phyloP scores from a whole-genome alignment of 2,797 vertebrate genomes.

The Echiichthys vipera region DNA sequence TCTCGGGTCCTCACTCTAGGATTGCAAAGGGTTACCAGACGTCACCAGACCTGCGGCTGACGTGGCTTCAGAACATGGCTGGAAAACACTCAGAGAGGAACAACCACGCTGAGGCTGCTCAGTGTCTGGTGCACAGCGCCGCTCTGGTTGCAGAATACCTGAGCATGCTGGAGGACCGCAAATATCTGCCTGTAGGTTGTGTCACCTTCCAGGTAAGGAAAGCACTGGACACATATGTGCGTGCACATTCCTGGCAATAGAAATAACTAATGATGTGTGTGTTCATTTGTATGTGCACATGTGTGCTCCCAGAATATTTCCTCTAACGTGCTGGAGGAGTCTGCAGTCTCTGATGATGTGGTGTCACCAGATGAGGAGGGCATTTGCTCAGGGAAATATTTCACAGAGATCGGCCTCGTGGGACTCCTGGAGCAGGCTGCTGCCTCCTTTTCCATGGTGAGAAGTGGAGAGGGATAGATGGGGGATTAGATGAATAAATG shows the following conservation, averaged over 20 bases:
- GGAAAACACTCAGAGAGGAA: conserved; percentile 97
- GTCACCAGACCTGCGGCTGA: conserved; percentile 95
- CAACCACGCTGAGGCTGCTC: conserved; percentile 97
- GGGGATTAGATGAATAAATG: not conserved
- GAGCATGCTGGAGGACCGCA: conserved; percentile 98
- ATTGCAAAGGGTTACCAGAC: conserved; percentile 99
- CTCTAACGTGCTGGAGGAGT: conserved; percentile 98
- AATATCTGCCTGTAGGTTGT: conserved; percentile 97
- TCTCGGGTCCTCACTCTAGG: conserved; percentile 75
- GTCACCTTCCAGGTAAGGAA: conserved; percentile 95
- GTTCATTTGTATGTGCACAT: not conserved
- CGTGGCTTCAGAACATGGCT: conserved; percentile 99
- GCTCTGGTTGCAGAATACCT: conserved; percentile 98
- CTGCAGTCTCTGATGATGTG: conserved; percentile 97
- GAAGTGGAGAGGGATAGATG: conserved; percentile 5
- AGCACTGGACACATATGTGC: not conserved
- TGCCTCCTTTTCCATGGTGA: conserved; percentile 97
- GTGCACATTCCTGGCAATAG: not conserved
- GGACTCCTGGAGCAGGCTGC: conserved; percentile 97
- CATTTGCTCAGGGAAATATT: conserved; percentile 99
- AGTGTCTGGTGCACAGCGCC: conserved; percentile 97
- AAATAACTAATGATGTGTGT: not conserved
- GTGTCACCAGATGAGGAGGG: conserved; percentile 99
- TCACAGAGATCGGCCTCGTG: conserved; percentile 97
- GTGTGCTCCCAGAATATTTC: conserved; percentile 91